A percentile compares a stretch with the other conserved stretches of the same genome.
Evolutionary conservation across 2,113 vertebrate species (phyloP).

Genomic region (Pterocles orientalis): DNA sequence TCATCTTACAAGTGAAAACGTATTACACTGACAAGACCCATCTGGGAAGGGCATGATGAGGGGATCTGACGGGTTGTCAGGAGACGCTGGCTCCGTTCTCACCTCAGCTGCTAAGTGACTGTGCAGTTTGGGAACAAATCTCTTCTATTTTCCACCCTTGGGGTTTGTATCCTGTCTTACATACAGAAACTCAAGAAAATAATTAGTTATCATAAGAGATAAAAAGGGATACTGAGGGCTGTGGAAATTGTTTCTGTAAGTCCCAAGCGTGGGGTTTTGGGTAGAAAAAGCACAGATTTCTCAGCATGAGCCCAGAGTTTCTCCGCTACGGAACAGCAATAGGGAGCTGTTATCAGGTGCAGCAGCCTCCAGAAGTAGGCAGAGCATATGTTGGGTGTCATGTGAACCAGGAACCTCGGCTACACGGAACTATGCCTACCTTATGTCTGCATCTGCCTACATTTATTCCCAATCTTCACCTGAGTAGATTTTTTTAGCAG

Average conservation of each 20-base stretch:
- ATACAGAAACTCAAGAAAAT: not conserved
- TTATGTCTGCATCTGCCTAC: not conserved
- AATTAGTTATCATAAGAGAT: not conserved
- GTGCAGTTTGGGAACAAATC: not conserved
- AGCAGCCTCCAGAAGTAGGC: slow-evolving; percentile 5
- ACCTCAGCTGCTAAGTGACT: not conserved
- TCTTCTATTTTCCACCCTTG: not conserved
- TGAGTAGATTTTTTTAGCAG: not conserved
- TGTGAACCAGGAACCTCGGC: not conserved
- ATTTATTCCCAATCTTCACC: not conserved
- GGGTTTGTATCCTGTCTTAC: not conserved
- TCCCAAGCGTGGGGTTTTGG: not conserved
- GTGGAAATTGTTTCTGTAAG: not conserved
- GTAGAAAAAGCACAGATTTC: not conserved
- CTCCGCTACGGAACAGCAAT: not conserved
- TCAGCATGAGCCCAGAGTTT: not conserved
- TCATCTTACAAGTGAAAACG: not conserved
- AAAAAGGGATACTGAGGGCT: not conserved
- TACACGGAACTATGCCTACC: not conserved
- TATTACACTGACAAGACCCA: slow-evolving; percentile 10
- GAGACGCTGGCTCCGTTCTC: not conserved
- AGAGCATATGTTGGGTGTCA: not conserved
- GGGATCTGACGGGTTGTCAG: not conserved
- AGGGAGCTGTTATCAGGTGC: not conserved
- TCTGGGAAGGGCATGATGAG: not conserved